Evolutionary conservation across 2,888 invertebrate genomes (phyloP).

Genomic region (Papilio demoleus): DNA sequence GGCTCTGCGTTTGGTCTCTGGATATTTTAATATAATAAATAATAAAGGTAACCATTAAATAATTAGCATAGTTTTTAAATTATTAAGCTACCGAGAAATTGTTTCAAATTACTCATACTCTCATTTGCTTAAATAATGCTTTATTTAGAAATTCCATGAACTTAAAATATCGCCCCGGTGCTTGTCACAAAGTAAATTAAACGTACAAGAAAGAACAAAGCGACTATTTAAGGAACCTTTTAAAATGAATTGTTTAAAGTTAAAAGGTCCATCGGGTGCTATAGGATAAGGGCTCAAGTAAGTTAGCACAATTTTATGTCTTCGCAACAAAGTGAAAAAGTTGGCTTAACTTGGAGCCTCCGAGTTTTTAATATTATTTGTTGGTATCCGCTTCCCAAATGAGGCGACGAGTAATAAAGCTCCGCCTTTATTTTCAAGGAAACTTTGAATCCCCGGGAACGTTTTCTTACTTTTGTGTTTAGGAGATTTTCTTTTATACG

Average conservation of each 20-base stretch:
- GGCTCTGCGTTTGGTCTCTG: too few relatives aligned
- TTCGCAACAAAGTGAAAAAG: constrained; percentile 27
- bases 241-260: constrained; percentile 9
- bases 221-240: constrained; percentile 4
- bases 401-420: constrained; percentile 32
- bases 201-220: too few relatives aligned
- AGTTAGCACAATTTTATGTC: constrained; percentile 7
- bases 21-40: too few relatives aligned
- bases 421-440: constrained; percentile 9
- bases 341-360: not conserved
- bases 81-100: too few relatives aligned
- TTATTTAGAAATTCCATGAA: too few relatives aligned
- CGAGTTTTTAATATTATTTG: constrained; percentile 35
- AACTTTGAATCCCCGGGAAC: constrained; percentile 12
- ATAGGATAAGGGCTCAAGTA: constrained; percentile 3
- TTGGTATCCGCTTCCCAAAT: constrained; percentile 24
- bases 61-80: too few relatives aligned
- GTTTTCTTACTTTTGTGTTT: constrained; percentile 25
- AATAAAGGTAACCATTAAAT: too few relatives aligned
- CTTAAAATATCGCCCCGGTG: too few relatives aligned
- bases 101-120: too few relatives aligned
- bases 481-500: constrained; percentile 16
- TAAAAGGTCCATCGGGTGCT: constrained; percentile 11
- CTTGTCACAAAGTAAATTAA: too few relatives aligned
- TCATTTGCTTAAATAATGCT: too few relatives aligned